These are phyloP conservation scores for Slavum lentiscoides DNA, from an alignment of 2,888 invertebrate species.

Conservation along the genomic window DNA sequence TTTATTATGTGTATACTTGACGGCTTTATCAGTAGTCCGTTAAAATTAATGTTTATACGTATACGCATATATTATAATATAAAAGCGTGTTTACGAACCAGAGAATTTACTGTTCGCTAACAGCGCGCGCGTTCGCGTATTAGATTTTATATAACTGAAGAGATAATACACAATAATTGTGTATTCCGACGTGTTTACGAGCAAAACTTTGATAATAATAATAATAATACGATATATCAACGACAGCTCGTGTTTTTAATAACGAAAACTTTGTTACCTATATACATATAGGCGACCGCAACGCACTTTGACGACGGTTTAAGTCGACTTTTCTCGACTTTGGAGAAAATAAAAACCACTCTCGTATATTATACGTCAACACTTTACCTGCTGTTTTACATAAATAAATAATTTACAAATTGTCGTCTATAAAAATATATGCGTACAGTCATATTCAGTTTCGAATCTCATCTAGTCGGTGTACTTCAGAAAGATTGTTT, in stretches of 20 bases:
- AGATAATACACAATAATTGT: conserved; percentile 19
- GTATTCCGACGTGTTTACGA: conserved; percentile 40
- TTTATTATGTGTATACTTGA: conserved; percentile 3
- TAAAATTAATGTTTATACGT: conserved; percentile 6
- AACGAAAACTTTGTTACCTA: conserved; percentile 42
- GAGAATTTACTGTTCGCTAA: conserved; percentile 37
- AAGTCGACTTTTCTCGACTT: conserved; percentile 28
- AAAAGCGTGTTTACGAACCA: conserved; percentile 40
- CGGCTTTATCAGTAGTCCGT: conserved; percentile 6
- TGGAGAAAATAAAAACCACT: neutral
- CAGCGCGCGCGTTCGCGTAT: neutral
- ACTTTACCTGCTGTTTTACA: too few species aligned
- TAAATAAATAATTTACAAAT: too few species aligned
- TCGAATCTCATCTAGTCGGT: too few species aligned
- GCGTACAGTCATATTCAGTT: too few species aligned
- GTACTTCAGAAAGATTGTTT: too few species aligned
- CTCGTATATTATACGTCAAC: neutral
- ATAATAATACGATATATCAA: conserved; percentile 16
- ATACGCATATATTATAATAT: too few species aligned
- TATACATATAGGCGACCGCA: neutral
- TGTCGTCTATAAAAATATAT: too few species aligned
- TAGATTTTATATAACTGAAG: conserved; percentile 34
- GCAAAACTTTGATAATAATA: conserved; percentile 44
- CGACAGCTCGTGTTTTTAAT: conserved; percentile 31
- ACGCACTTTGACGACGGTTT: conserved; percentile 36